These are phyloP conservation scores for Manis pentadactyla DNA, from an alignment of 2,797 vertebrate species.

Conservation along the genomic window DNA sequence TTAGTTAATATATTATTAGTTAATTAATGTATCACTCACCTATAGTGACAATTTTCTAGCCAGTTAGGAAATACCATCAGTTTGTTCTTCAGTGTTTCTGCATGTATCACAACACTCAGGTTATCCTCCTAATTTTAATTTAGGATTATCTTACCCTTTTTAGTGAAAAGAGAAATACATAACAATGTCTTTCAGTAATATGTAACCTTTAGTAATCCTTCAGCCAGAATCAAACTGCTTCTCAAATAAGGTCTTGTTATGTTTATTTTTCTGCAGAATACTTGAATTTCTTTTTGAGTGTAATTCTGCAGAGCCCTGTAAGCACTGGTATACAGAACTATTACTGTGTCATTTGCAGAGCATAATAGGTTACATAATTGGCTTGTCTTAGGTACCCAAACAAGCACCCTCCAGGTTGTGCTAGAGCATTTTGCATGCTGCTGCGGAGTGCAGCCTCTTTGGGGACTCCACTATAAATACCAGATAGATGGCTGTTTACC, in stretches of 20 bases:
- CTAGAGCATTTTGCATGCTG: background rate
- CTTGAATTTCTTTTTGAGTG: background rate
- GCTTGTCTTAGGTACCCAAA: background rate
- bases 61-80: background rate
- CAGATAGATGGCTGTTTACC: background rate
- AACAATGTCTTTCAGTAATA: background rate
- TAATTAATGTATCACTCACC: background rate
- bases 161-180: constrained; percentile 48
- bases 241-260: background rate
- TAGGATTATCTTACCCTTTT: background rate
- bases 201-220: background rate
- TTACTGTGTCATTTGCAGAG: background rate
- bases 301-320: background rate
- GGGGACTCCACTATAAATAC: background rate
- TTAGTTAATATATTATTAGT: background rate
- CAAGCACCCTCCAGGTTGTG: background rate
- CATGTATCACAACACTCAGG: constrained; percentile 6
- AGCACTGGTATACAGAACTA: background rate
- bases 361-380: background rate
- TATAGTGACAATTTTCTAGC: background rate
- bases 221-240: constrained; percentile 17
- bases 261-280: background rate
- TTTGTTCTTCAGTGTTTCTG: background rate
- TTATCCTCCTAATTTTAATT: constrained; percentile 33
- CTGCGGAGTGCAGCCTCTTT: background rate